These are phyloP conservation scores for Nesogale talazaci DNA, from an alignment of 2,113 vertebrate genomes.

Conservation along the genomic window DNA sequence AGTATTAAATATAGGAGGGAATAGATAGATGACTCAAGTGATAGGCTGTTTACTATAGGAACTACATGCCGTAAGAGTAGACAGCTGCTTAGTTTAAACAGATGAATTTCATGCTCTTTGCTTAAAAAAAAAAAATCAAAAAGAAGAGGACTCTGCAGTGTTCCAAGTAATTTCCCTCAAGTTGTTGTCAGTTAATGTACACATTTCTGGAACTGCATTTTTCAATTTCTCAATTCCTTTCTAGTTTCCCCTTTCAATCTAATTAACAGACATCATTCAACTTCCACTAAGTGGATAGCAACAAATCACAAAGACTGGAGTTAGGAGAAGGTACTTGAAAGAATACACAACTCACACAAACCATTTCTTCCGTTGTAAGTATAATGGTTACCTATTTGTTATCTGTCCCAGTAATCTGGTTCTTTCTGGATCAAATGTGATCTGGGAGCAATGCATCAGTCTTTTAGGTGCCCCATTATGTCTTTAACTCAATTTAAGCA, in stretches of 20 bases:
- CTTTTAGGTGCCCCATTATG: neutral
- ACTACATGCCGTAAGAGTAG: neutral
- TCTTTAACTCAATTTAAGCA: neutral
- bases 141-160: neutral
- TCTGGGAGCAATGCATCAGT: slow-evolving; percentile 38
- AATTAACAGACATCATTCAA: slow-evolving; percentile 15
- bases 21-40: neutral
- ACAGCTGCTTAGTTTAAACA: neutral
- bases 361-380: neutral
- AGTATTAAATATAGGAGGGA: neutral
- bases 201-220: neutral
- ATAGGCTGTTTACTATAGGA: neutral
- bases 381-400: slow-evolving; percentile 61
- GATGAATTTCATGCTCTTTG: neutral
- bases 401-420: slow-evolving; percentile 67
- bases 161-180: neutral
- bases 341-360: neutral
- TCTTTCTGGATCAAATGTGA: slow-evolving; percentile 55
- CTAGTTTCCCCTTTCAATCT: neutral
- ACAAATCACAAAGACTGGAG: neutral
- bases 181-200: neutral
- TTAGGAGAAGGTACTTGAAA: neutral
- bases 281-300: neutral
- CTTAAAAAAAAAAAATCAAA: slow-evolving; percentile 3
- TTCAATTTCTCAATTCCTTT: slow-evolving; percentile 19